Evolutionary conservation across 2,888 invertebrate genomes (phyloP), one percentile per base, ranked within the genome.

Genomic region (Harpalus rufipes): DNA sequence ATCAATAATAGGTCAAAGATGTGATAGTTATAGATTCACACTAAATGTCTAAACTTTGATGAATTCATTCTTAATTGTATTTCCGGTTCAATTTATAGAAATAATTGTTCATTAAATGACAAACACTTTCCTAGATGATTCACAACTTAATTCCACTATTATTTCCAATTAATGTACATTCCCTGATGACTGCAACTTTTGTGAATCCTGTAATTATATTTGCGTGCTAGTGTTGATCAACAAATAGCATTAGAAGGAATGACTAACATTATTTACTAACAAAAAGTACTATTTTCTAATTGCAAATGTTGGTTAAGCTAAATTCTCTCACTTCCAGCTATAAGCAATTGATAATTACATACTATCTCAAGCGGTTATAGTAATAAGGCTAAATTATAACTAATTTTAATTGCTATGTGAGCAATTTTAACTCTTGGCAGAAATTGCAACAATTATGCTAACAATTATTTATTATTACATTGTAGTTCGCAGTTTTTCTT

Each of bases 201-300:
- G 68, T 68, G 25, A 68, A 68, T 68, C n/a, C 39, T 39, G 68
- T 39, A 68, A 68, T 68, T 68, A 68, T 68, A 32, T 68, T 68
- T 68, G 39, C 21, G 25, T 8, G 63, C 63, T 10, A 63, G 63
- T 32, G 32, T 39, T 68, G 68, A 68, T 68, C 32, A 68, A 68
- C 68, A 68, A 25, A 18, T 68, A 68, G 68, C 68, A 68, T 68
- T 68, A 68, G 39, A 7, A 7, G 39, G 14, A 39, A 68, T 68
- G 68, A 68, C 68, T 39, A 68, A 63, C 32, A 32, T 7, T 32
- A 68, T 68, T 68, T 39, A 39, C 68, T 32, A 68, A 68, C 68
- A 68, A 68, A 32, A 41, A 68, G 25, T 68, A 14, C 39, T 39
- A 39, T 68, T 68, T 32, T 32, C 68, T 39, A 68, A 68, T 68